Conservation (phyloP, 2,113 vertebrate genomes). For the Bolborhynchus lineola region DNA sequence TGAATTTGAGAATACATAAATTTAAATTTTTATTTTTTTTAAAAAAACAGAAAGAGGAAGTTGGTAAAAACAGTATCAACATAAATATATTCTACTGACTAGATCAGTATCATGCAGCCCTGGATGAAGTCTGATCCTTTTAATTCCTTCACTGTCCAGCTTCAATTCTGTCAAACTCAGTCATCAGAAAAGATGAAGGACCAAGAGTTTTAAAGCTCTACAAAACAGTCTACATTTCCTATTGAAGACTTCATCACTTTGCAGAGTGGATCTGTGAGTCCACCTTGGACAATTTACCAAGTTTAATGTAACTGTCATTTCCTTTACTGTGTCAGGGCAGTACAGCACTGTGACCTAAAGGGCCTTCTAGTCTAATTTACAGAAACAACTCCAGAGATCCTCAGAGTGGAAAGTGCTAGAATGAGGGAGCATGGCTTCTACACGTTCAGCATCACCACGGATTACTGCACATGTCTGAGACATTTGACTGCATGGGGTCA, state of each 20-base stretch:
- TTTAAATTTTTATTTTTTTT: neutral
- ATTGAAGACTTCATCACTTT: neutral
- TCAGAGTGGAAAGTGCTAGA: neutral
- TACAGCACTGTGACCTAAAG: neutral
- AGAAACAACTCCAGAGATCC: neutral
- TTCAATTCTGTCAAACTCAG: neutral
- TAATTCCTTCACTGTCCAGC: neutral
- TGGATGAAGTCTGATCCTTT: neutral
- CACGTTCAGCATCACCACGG: neutral
- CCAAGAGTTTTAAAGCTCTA: neutral
- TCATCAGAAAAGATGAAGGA: neutral
- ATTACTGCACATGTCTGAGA: neutral
- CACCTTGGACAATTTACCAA: neutral
- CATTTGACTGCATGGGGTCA: neutral
- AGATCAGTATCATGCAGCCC: neutral
- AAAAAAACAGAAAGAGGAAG: neutral
- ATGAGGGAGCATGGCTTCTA: neutral
- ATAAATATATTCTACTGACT: neutral
- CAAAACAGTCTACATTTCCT: neutral
- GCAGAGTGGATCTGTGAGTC: neutral
- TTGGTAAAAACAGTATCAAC: neutral
- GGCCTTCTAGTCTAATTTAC: slow-evolving; percentile 4
- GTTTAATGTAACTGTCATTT: neutral
- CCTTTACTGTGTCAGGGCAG: neutral
- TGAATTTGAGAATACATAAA: neutral